Base-by-base conservation (phyloP, 2,113 vertebrate genomes). In the Festucalex cinctus region DNA sequence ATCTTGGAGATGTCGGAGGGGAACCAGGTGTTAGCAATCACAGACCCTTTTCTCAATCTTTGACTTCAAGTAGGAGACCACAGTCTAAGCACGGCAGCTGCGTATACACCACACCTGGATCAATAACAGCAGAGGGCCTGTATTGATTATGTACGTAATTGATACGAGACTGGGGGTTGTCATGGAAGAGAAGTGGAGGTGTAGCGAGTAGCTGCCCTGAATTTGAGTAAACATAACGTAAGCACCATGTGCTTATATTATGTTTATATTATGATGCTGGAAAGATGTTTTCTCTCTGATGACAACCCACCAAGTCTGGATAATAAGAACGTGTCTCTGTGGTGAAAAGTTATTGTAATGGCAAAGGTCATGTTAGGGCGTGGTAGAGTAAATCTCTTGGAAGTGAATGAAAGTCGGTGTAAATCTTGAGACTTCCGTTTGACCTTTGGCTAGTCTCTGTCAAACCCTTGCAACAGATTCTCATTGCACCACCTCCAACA, bases 71-170 rank as follows among this genome's bases (percentile, higher is more conserved):
- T 82, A 74, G 73, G 73, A 67, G 72, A 73, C 61, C 64, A 44
- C 67, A 48, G 67, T 76, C 79, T 67, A 71, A 78, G 60, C 66
- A 49, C 67, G 26, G 74, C 79, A 86, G 86, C 87, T 88, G 85
- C 68, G 78, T 70, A 79, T 56, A 81, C 76, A 84, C 71, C 70
- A 8, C 22, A 43, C 39, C 54, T 43, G 48, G 84, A 90, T 91
- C 90, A 82, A 91, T 91, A 88, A 44, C 82, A 76, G 80, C 80
- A 87, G 81, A 90, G 85, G 71, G 84, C 70, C 37, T 43, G 65
- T 88, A 92, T 90, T 88, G 90, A 91, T 90, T 81, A 88, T 81
- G 78, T 67, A 73, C 83, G 89, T 86, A 84, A 86, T 78, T 87
- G 86, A 90, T 86, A 85, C 82, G 70, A 78, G 81, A 61, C 63